Evolutionary conservation across 1,140 invertebrate species (phyloP).

Genomic region (Atta colombica): DNA sequence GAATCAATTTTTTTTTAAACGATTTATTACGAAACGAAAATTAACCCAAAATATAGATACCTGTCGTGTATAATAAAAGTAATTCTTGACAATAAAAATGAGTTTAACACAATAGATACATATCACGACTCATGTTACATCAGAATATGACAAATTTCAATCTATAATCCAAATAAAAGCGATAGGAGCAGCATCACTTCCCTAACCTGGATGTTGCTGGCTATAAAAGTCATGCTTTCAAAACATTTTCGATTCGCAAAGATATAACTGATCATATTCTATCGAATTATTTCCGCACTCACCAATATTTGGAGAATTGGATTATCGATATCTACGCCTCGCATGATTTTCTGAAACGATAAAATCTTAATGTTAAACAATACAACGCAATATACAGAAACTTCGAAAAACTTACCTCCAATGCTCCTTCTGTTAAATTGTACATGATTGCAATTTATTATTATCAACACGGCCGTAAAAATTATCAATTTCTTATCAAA

Average conservation of each 20-base stretch:
- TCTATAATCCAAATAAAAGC: background rate
- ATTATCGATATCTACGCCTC: conserved; percentile 53
- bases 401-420: conserved; percentile 55
- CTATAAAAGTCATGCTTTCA: background rate
- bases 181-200: background rate
- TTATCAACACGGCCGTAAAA: background rate
- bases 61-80: too few species aligned
- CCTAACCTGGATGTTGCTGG: background rate
- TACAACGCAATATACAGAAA: background rate
- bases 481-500: background rate
- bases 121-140: background rate
- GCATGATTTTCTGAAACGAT: conserved; percentile 68
- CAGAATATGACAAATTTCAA: background rate
- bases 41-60: too few species aligned
- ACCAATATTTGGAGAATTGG: conserved; percentile 70
- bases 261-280: background rate
- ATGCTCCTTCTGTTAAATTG: conserved; percentile 57
- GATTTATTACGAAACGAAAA: too few species aligned
- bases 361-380: background rate
- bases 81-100: background rate
- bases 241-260: background rate
- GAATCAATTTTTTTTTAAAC: too few species aligned
- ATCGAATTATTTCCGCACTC: background rate
- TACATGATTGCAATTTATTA: conserved; percentile 50
- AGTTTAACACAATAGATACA: background rate